Base-by-base conservation (phyloP, 1,140 invertebrate genomes). In the Trichoplusia ni region DNA sequence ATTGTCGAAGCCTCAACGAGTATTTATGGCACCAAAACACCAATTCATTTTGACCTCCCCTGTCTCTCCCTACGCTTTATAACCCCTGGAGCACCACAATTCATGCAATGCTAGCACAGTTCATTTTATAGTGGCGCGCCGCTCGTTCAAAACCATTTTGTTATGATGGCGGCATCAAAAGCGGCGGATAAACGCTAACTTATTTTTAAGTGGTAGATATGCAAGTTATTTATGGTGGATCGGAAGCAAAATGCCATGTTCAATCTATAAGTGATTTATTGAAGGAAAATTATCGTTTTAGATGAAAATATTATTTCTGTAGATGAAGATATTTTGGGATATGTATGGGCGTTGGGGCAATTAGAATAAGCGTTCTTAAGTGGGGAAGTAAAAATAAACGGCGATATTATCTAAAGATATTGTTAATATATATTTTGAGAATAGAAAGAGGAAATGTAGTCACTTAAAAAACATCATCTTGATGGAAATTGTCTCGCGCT, bases 121-220 rank as follows among this genome's bases (percentile, higher is more conserved):
- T 78, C 75, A 63, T 33, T 29, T 62, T 70, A 69, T 21, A 47
- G 9, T 81, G 73, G 82, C 70, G 19, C 14, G 27, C 1, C 16
- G 14, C 21, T 29, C 51, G 51, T 44, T 40, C 13, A 29, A 54
- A 60, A 73, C 58, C 70, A 65, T 79, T 84, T 77, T 82, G 82
- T 81, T 79, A 80, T 78, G 73, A 78, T 75, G 78, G 68, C 72
- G 59, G 71, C 68, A 67, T 77, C 76, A 81, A 81, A 78, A 66
- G 68, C 58, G 65, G 37, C 31, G 74, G 75, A 73, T 77, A 74
- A 79, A 74, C 70, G 67, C 67, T 68, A 71, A 81, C 78, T 83
- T 81, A 83, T 84, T 86, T 81, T 86, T 82, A 80, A 82, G 77
- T 77, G 74, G 40, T 66, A 77, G 75, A 82, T 73, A 71, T 76